A percentile compares a stretch with the other conserved stretches of the same genome.
Conservation (phyloP, 35 echinoderm and acorn worm genomes). For the Holothuria glaberrima region DNA sequence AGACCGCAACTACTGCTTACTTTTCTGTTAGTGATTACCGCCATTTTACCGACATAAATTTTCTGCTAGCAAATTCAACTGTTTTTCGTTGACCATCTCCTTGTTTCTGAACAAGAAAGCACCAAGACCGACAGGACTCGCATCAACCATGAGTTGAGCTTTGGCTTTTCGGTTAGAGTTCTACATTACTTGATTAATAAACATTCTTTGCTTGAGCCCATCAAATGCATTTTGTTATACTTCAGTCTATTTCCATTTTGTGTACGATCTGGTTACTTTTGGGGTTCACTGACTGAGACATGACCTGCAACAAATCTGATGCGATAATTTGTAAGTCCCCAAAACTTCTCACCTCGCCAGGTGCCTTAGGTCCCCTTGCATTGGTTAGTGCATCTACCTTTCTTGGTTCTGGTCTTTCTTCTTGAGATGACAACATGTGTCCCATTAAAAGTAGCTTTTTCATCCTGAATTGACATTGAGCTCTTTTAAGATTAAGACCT, state of each 20-base stretch:
- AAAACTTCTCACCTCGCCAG: too few species aligned
- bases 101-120: constrained; percentile 18
- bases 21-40: constrained; percentile 55
- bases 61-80: constrained; percentile 30
- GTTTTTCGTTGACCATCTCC: neutral
- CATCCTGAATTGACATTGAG: too few species aligned
- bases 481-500: too few species aligned
- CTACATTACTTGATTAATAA: neutral
- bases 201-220: neutral
- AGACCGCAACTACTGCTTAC: neutral
- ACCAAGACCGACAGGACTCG: constrained; percentile 25
- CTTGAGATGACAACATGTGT: too few species aligned
- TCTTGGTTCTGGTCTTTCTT: too few species aligned
- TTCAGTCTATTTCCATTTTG: neutral
- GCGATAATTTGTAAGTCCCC: too few species aligned
- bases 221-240: constrained; percentile 29
- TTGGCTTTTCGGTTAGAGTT: neutral
- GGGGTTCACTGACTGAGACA: neutral
- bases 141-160: constrained; percentile 11
- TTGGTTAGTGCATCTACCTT: too few species aligned
- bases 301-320: too few species aligned
- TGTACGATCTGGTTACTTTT: neutral
- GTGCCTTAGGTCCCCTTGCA: too few species aligned
- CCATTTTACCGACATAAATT: neutral
- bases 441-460: too few species aligned